phyloP scores from a whole-genome alignment of 2,113 vertebrate species.

The Mellivora capensis region DNA sequence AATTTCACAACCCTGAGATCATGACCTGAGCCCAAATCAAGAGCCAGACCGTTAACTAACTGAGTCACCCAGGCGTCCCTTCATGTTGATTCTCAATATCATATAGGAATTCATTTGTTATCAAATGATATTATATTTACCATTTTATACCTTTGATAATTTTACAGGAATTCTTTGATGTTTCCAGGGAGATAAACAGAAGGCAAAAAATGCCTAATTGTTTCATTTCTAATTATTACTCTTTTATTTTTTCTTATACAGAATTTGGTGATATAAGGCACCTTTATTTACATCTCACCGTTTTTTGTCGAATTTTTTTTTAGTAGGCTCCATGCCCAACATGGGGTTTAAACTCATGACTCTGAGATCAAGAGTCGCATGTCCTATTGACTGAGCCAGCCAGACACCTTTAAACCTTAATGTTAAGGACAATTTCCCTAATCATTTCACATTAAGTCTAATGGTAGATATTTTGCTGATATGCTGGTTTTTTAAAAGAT shows the following conservation, averaged over 20 bases:
- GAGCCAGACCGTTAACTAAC: too few species aligned
- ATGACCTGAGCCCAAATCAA: too few species aligned
- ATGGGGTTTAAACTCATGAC: not conserved
- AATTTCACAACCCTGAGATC: too few species aligned
- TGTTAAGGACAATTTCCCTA: not conserved
- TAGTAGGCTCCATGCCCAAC: not conserved
- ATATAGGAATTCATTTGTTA: not conserved
- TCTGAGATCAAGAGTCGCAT: not conserved
- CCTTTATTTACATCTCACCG: not conserved
- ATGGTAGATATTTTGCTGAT: not conserved
- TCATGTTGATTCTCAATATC: not conserved
- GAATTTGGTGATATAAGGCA: not conserved
- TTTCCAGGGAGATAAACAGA: not conserved
- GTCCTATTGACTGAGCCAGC: not conserved
- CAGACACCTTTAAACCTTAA: not conserved
- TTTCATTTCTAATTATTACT: not conserved
- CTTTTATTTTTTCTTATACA: not conserved
- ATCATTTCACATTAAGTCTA: not conserved
- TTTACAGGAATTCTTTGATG: not conserved
- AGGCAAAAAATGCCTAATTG: not conserved
- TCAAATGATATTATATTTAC: not conserved
- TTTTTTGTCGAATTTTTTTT: accelerated
- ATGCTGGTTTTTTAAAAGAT: not conserved
- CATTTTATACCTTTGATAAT: not conserved
- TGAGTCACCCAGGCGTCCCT: not conserved